Evolutionary conservation across 2,797 vertebrate genomes (phyloP), one percentile per base, ranked within the genome.

Genomic region (Coranthus polyacanthus): DNA sequence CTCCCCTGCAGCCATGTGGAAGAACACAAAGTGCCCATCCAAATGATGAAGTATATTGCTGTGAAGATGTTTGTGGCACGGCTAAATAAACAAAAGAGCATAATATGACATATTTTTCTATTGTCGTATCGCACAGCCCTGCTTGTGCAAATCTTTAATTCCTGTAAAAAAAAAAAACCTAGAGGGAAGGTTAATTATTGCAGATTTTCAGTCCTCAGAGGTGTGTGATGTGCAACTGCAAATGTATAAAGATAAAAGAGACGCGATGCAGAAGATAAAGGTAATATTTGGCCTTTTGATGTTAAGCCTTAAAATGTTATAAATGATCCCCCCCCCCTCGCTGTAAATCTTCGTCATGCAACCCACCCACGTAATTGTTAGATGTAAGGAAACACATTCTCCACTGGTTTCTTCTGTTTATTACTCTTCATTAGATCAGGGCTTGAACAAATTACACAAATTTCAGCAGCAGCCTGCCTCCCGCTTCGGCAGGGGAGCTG

Each of bases 221-320:
- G 74, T 52, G 60, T 68, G 68, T 86, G 82, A 82, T 84, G 64
- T 79, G 49, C 71, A 49, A 12, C 75, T 71, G 70, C 71, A 73
- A 72, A 70, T 68, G 78, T 61, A 55, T 57, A 63, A 77, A 78
- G 69, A 79, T 74, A 58, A 72, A 82, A 71, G 67, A 71, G 65
- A 60, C n/a, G 37, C 49, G 57, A 66, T 38, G 16, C 44, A 21
- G 60, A 46, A 60, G 44, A 82, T 70, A 60, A 79, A 84, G 58
- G 53, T 59, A 68, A 58, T 32, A 75, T 72, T 52, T 65, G 50
- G 47, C 63, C 70, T 76, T 85, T 79, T 84, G 79, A 86, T 84
- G 77, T 82, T 70, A 57, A 78, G 39, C 68, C 47, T 82, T 68
- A 67, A 20, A 1, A 18, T 42, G 2, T 71, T 57, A 37, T 69